Base-by-base conservation (phyloP, 2,113 vertebrate species). In the Epinephelus moara region DNA sequence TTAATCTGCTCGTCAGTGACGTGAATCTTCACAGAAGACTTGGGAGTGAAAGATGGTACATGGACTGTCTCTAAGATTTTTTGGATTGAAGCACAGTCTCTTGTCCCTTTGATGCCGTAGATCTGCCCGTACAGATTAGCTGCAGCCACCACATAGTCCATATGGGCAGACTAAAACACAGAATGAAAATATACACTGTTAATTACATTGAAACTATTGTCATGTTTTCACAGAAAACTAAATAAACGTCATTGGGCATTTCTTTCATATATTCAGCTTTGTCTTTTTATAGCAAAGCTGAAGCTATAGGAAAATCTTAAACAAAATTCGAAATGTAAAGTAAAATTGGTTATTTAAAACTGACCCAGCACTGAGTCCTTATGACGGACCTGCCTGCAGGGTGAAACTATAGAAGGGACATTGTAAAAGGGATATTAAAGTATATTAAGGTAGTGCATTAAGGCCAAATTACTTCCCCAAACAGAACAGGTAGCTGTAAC, bases 61-160 rank as follows among this genome's bases (percentile, higher is more conserved):
- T 15, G 50, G 37, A 95, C 25, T 0, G 2, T 11, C 49, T 50
- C 50, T 61, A 98, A 92, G 30, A 93, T 63, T 1, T 33, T 37
- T 78, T 17, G 90, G 75, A 94, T 15, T 0, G 81, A 78, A 0
- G 0, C 64, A 1, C 0, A 13, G 77, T 97, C 93, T 1, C 2
- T 88, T 25, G 90, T 93, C 0, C 94, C 94, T 4, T 61, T 18
- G 12, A 99, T 89, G 2, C 93, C 89, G 8, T 97, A 94, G 7
- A 80, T 95, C 69, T 95, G 93, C 25, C 95, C 96, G 18, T 96
- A 97, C 47, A 99, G 94, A 80, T 94, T 95, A 47, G 97, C 96
- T 40, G 97, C 96, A 0, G 96, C 95, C 86, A 96, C 53, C 45
- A 99, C 74, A 18, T 96, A 99, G 2, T 94, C 94, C 92, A 97